Evolutionary conservation across 1,140 invertebrate species (phyloP), one percentile per base, ranked within the genome.

Genomic region (Drosophila lini): DNA sequence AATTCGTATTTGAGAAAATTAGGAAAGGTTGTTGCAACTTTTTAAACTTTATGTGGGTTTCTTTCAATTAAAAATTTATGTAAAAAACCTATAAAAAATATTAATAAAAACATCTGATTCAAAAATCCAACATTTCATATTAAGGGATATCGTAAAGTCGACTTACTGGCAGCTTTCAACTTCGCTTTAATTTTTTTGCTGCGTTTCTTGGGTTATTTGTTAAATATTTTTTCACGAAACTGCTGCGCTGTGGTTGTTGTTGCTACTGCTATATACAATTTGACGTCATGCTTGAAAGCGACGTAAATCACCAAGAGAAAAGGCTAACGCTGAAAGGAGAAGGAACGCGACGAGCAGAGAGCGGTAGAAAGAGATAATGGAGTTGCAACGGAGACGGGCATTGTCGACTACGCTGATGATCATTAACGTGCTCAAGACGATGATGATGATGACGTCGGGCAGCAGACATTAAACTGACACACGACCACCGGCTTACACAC

Each of bases 381-480:
- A 89, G 84, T 83, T 86, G 83, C 83, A 88, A 80, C 65, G 64
- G 48, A 63, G 70, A 77, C 59, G 75, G 52, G 69, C 56, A 77
- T 56, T 75, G 73, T 67, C n/a, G 71, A 19, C 59, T 48, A 22
- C 36, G 28, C 34, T 38, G 59, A 75, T 50, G 50, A 74, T 41
- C 68, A 61, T 77, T 56, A 45, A 50, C 5, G 8, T 55, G 68
- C 36, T 22, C 48, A 48, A 47, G 60, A 60, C 36, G 58, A 65
- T 62, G 68, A 74, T 55, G 79, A 50, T 68, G 81, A 47, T 28
- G 45, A 78, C 57, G 81, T 50, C 64, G 73, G 75, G 71, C 83
- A 77, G 67, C 70, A 80, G 84, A 83, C 80, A 83, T 88, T 83
- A 80, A 88, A 88, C 88, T 88, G 84, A 89, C 84, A 89, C 80